These are phyloP conservation scores for Pseudochaenichthys georgianus DNA, from an alignment of 2,797 vertebrate species.

Conservation along the genomic window DNA sequence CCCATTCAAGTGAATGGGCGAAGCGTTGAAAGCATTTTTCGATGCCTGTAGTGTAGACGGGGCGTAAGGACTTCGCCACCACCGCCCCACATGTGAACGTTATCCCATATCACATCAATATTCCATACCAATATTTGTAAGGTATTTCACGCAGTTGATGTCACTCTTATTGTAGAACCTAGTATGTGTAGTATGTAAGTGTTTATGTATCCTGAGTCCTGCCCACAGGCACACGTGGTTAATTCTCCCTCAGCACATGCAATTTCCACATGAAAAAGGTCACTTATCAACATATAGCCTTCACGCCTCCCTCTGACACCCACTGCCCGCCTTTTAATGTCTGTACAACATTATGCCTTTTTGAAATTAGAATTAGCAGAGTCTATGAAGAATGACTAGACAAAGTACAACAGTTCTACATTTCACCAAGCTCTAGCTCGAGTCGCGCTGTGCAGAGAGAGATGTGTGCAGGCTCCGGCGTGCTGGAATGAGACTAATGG, in stretches of 20 bases:
- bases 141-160: background rate
- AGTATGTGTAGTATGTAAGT: no score
- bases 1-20: no score
- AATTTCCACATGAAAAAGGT: conserved; percentile 35
- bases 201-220: background rate
- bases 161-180: background rate
- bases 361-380: conserved; percentile 22
- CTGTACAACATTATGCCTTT: background rate
- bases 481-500: conserved; percentile 63
- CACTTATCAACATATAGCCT: conserved; percentile 47
- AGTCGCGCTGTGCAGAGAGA: conserved; percentile 51
- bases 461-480: conserved; percentile 42
- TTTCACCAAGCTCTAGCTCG: conserved; percentile 52
- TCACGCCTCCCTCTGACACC: conserved; percentile 6
- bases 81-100: background rate
- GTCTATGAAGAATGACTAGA: conserved; percentile 30
- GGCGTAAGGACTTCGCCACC: no score
- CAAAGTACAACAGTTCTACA: conserved; percentile 36
- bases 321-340: conserved; percentile 6
- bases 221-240: conserved; percentile 1
- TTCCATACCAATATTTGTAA: no score
- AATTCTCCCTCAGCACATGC: background rate
- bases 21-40: no score
- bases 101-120: no score
- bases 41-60: no score